Conservation (phyloP, 1,140 invertebrate species). For the Drosophila paulistorum region DNA sequence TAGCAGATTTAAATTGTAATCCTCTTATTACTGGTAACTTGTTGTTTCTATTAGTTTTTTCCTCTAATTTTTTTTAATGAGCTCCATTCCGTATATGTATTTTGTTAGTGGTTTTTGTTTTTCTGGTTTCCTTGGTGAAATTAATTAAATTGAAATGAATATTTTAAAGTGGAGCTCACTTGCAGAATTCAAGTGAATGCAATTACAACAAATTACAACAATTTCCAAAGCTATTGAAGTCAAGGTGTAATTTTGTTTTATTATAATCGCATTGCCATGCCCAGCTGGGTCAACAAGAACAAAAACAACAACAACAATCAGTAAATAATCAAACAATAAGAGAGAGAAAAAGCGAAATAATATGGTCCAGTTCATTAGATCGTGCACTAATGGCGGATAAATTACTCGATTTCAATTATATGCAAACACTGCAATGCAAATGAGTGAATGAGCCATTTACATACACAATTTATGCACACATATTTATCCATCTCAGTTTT, state of each 20-base stretch:
- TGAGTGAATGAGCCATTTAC: too few species aligned
- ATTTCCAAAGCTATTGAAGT: slow-evolving; percentile 15
- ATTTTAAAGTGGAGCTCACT: slow-evolving; percentile 32
- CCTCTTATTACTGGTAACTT: slow-evolving; percentile 30
- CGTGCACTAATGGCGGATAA: slow-evolving; percentile 69
- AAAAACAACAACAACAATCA: too few species aligned
- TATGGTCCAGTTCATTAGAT: slow-evolving; percentile 39
- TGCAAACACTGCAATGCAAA: not conserved
- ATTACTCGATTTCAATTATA: slow-evolving; percentile 71
- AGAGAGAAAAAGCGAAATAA: not conserved
- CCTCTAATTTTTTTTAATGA: slow-evolving; percentile 39
- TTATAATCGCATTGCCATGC: slow-evolving; percentile 62
- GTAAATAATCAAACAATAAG: too few species aligned
- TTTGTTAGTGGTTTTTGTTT: not conserved
- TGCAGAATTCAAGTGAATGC: slow-evolving; percentile 54
- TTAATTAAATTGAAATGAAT: slow-evolving; percentile 52
- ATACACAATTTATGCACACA: not conserved
- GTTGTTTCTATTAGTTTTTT: slow-evolving; percentile 8
- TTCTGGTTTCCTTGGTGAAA: slow-evolving; percentile 22
- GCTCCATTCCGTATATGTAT: not conserved
- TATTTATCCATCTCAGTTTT: too few species aligned
- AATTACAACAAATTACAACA: slow-evolving; percentile 63
- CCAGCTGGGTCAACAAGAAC: not conserved
- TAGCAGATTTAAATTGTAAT: slow-evolving; percentile 34
- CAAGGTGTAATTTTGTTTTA: slow-evolving; percentile 60